These are phyloP conservation scores for Selenia dentaria DNA, from an alignment of 2,888 invertebrate species.

Conservation along the genomic window DNA sequence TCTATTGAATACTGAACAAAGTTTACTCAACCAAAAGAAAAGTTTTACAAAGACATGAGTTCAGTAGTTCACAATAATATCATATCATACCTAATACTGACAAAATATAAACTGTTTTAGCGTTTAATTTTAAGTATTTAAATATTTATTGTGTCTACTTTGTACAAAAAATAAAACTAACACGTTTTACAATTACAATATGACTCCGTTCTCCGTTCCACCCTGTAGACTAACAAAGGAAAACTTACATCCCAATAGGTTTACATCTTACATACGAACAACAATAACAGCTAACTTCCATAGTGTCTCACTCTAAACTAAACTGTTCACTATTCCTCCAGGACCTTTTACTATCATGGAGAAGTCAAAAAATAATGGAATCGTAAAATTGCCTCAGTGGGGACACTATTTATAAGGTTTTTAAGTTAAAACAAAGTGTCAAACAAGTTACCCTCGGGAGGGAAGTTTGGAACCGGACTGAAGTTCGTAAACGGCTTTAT, in stretches of 20 bases:
- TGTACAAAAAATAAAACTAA: no score
- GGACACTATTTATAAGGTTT: constrained; percentile 73
- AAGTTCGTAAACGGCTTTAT: constrained; percentile 69
- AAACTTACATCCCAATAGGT: constrained; percentile 7
- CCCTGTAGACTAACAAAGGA: constrained; percentile 3
- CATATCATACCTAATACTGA: no score
- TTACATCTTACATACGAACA: constrained; percentile 6
- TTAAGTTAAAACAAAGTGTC: constrained; percentile 73
- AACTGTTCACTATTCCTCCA: constrained; percentile 37
- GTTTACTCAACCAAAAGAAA: no score
- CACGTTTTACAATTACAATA: not conserved
- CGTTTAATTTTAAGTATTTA: no score
- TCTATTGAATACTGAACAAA: no score
- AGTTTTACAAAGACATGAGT: no score
- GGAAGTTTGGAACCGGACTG: constrained; percentile 57
- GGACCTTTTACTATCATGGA: constrained; percentile 51
- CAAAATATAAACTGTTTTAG: no score
- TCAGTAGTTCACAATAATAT: no score
- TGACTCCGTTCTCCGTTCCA: no score
- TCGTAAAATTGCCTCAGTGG: constrained; percentile 57
- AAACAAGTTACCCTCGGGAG: constrained; percentile 61
- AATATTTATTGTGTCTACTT: no score
- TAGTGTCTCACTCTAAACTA: constrained; percentile 25
- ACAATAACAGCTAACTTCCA: constrained; percentile 11
- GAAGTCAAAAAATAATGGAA: constrained; percentile 56